Evolutionary conservation across 2,888 invertebrate genomes (phyloP), one percentile per base, ranked within the genome.

Genomic region (Mythimna impura): DNA sequence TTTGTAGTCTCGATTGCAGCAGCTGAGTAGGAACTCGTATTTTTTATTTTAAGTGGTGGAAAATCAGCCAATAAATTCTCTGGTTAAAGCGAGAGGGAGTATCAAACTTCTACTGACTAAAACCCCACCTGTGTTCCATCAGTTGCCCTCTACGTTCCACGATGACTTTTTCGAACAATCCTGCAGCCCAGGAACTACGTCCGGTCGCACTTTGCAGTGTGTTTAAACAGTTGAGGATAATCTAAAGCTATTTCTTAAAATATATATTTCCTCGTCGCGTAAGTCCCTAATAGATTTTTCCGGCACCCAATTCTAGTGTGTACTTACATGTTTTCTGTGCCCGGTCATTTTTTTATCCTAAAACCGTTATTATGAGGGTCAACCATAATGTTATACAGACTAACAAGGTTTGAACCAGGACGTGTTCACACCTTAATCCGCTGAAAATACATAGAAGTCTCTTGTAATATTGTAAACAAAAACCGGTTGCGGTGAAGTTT

Each of bases 401-500:
- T 66, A 66, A 79, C 61, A 57, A 62, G 43, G 25, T 43, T 66
- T 66, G 61, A 62, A 57, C 20, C 25, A 36, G 55, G 65, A 20
- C 25, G 43, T 79, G 54, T 62, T 73, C 36, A 66, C 76, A 76
- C 54, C 20, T 54, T 57, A 68, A 66, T 64, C 36, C 36, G 12
- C 76, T 68, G 76, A 76, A 80, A 75, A 22, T 75, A 75, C 68
- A 75, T 68, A 52, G 50, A 68, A 80, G 36, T 63, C 22, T 50
- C 66, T 65, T 68, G 77, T 66, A 60, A 78, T 68, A 81, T 70
- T 81, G 69, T 77, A 66, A 67, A 77, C 60, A 62, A 61, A 65
- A 80, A 81, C 82, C 62, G 54, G 78, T 68, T 71, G 61, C 62
- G 71, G 64, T 73, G 65, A 64, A 61, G 66, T 78, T 84, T 10